phyloP scores from a whole-genome alignment of 1,140 invertebrate genomes.

The Mya arenaria region DNA sequence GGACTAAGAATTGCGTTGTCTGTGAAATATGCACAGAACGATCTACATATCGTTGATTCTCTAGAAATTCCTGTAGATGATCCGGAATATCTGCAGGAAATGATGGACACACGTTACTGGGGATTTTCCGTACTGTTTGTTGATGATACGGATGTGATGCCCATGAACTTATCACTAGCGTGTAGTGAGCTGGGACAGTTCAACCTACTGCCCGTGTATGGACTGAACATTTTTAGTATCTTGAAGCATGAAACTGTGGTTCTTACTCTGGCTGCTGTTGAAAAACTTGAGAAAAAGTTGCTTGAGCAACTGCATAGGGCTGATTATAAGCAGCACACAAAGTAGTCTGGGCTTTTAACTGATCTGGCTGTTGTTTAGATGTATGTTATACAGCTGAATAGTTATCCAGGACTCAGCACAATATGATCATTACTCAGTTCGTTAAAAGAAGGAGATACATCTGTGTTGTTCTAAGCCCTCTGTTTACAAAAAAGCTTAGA shows the following conservation, averaged over 20 bases:
- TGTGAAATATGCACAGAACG: slow-evolving; percentile 93
- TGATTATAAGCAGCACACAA: too few relatives aligned
- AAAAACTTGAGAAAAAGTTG: slow-evolving; percentile 93
- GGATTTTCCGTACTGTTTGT: slow-evolving; percentile 56
- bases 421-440: too few relatives aligned
- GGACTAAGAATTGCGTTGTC: slow-evolving; percentile 93
- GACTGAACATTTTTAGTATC: slow-evolving; percentile 90
- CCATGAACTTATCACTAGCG: slow-evolving; percentile 92
- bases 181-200: slow-evolving; percentile 89
- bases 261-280: slow-evolving; percentile 91
- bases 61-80: slow-evolving; percentile 93
- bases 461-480: too few relatives aligned
- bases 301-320: slow-evolving; percentile 89
- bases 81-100: slow-evolving; percentile 74
- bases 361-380: too few relatives aligned
- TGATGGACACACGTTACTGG: slow-evolving; percentile 49
- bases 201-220: slow-evolving; percentile 98
- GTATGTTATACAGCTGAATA: too few relatives aligned
- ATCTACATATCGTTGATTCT: slow-evolving; percentile 94
- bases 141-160: slow-evolving; percentile 88
- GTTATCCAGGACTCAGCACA: too few relatives aligned
- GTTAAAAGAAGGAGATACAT: too few relatives aligned
- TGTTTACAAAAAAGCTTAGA: too few relatives aligned
- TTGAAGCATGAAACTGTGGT: slow-evolving; percentile 97
- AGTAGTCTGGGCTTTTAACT: too few relatives aligned